Base-by-base conservation (phyloP, 1,140 invertebrate genomes). In the Nomia melanderi region DNA sequence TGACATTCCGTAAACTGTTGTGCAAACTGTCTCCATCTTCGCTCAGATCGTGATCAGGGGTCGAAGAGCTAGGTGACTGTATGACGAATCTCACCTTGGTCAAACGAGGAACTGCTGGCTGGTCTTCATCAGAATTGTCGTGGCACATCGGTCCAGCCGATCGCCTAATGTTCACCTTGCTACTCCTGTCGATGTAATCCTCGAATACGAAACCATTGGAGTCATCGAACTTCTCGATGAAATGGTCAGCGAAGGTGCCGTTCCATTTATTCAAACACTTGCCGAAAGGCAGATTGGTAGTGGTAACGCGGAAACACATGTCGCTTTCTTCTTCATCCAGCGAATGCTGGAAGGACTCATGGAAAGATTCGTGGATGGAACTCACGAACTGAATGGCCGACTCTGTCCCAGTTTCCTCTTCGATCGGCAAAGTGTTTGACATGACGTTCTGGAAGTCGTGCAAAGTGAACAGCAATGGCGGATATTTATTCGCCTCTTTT, bases 391-490 rank as follows among this genome's bases (percentile, higher is more conserved):
- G 33, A 1, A 12, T 14, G 12, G 44, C 17, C n/a, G 44, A 17
- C 8, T 59, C 33, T 0, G 20, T 60, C 57, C n/a, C 9, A 71
- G 74, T 0, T 60, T 73, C 72, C 0, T 44, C 47, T 41, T 81
- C 39, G n/a, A 9, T 14, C 62, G 25, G 60, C 44, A 57, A 14
- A 0, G 85, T 79, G 41, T 83, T 75, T 0, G 79, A 65, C 84
- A 92, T 89, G 0, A 92, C 90, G 7, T 85, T 78, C n/a, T 92
- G 77, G 44, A 89, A 91, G 60, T 92, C 91, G 60, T 87, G 78
- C 11, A 87, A 70, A 0, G 91, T 92, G 53, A 92, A 92, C 29
- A 88, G 87, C 9, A 92, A 41, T 3, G 91, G 66, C 23, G 86
- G 84, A 71, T 86, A 87, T 33, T 81, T 78, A 12, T 86, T 77